Evolutionary conservation across 2,888 invertebrate genomes (phyloP).

Genomic region (Tenthredo scrophulariae): DNA sequence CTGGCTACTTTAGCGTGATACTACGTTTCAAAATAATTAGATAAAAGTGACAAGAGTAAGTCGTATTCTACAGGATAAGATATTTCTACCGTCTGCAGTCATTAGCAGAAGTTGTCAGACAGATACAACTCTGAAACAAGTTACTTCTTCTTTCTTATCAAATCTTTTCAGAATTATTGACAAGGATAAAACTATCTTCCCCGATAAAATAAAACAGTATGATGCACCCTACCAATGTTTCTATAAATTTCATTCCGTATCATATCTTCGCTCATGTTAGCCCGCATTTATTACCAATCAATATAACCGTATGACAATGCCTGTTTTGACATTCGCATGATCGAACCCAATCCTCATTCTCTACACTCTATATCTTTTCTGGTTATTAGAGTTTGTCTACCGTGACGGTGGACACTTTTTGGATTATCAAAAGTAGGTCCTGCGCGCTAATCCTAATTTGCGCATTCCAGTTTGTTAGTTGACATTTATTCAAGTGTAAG

Average conservation of each 20-base stretch:
- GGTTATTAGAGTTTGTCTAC: neutral
- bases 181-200: neutral
- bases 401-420: neutral
- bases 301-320: neutral
- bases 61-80: conserved; percentile 11
- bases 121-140: neutral
- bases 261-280: neutral
- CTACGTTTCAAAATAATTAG: conserved; percentile 24
- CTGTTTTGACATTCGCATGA: neutral
- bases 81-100: neutral
- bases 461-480: neutral
- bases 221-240: neutral
- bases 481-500: neutral
- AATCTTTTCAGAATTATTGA: neutral
- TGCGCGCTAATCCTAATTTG: neutral
- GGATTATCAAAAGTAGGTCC: neutral
- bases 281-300: neutral
- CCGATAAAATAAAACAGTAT: neutral
- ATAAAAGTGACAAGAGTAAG: conserved; percentile 3
- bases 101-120: neutral
- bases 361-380: neutral
- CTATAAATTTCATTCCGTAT: neutral
- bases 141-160: neutral
- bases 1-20: conserved; percentile 29
- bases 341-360: neutral